Evolutionary conservation across 2,113 vertebrate genomes (phyloP), one percentile per base, ranked within the genome.

Genomic region (Tetrax tetrax): DNA sequence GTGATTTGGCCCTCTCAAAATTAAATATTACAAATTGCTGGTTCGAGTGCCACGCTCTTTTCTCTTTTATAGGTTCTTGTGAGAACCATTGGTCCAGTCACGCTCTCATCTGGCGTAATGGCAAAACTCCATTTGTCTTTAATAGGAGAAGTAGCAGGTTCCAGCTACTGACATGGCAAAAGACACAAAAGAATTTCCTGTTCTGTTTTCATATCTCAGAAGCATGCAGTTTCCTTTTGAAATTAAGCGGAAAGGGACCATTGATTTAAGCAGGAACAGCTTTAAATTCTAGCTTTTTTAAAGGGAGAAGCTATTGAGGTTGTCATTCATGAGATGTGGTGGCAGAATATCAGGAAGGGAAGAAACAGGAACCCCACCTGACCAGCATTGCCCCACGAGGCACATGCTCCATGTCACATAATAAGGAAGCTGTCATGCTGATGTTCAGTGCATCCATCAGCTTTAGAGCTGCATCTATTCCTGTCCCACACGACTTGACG

Each of bases 61-160:
- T 79, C 31, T 92, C 38, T 86, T 86, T 83, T 50, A 74, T 17
- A 85, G 28, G 61, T 72, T 91, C 53, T 83, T 76, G 50, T 74
- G 27, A 94, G 72, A 76, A 85, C 37, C 75, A 63, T 7, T 54
- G 59, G 50, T 85, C 25, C 38, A 72, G 50, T 47, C 66, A 43
- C 38, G 54, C 63, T 56, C 37, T 66, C 90, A 76, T 68, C 83
- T 61, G 59, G 87, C 47, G 71, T 78, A 88, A 86, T 71, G 96
- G 66, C 84, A 89, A 86, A 95, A 51, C 21, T 83, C 69, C 81
- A 86, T 37, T 76, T 93, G 69, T 81, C 90, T 88, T 95, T 95
- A 94, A 95, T 50, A 95, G 89, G 71, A 94, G 74, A 93, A 89
- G 71, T 51, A 86, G 59, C 47, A 86, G 64, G 43, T 75, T 87